Conservation (phyloP, 2,113 vertebrate species). For the Struthio camelus region DNA sequence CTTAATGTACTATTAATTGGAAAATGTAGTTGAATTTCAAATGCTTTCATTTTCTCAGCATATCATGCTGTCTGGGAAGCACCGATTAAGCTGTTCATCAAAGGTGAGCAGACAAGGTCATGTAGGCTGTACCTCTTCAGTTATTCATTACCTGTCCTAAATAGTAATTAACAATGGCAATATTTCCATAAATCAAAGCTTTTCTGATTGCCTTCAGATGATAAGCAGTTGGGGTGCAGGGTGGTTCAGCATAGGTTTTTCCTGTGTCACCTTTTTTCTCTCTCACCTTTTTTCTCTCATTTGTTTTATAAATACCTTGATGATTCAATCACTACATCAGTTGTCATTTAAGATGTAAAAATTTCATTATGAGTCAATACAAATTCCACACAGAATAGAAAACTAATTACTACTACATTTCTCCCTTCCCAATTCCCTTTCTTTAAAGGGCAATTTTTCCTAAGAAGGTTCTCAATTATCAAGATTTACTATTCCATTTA, state of each 20-base stretch:
- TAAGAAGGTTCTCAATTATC: neutral
- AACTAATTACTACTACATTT: neutral
- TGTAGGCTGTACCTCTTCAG: constrained; percentile 71
- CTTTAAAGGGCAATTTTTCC: neutral
- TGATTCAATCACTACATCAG: constrained; percentile 21
- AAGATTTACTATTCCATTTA: neutral
- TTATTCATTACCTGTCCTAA: constrained; percentile 78
- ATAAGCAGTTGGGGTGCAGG: constrained; percentile 12
- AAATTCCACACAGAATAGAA: neutral
- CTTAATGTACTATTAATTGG: constrained; percentile 95
- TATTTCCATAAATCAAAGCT: constrained; percentile 83
- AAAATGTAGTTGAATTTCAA: constrained; percentile 87
- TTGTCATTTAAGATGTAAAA: neutral
- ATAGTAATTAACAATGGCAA: constrained; percentile 79
- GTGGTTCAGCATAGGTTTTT: neutral
- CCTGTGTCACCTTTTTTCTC: no score
- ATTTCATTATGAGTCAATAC: neutral
- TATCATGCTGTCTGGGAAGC: constrained; percentile 84
- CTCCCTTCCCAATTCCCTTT: neutral
- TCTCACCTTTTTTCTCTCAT: neutral
- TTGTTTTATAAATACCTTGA: constrained; percentile 33
- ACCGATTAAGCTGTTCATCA: constrained; percentile 82
- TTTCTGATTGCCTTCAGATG: constrained; percentile 77
- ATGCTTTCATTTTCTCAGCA: constrained; percentile 89
- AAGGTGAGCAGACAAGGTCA: constrained; percentile 85